Evolutionary conservation across 2,113 vertebrate species (phyloP), one percentile per base, ranked within the genome.

Genomic region (Pica pica): DNA sequence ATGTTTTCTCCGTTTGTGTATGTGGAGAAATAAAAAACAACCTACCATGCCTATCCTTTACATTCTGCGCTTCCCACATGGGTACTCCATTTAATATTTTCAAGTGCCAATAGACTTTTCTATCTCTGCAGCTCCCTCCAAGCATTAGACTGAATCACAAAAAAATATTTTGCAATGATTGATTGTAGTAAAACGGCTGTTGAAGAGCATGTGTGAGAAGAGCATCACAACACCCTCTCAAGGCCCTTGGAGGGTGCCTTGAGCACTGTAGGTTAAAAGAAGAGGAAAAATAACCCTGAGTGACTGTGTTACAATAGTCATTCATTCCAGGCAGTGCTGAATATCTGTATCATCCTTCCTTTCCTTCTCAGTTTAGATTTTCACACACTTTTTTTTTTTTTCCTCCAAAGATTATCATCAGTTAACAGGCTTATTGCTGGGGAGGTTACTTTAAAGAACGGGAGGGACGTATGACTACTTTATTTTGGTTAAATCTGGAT

Each of bases 21-120:
- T 9, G 6, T 47, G 44, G 16, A 82, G 33, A 79, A 55, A 70
- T 49, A 57, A 5, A 15, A 60, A 76, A 86, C 44, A 56, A 1
- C 1, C 16, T 41, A 44, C 20, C 44, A 35, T 79, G 57, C 10
- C 16, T 90, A 59, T 39, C 59, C 20, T 37, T 85, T 94, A 60
- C 49, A 57, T 82, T 83, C 89, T 86, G 78, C 91, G 82, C 50
- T 78, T 93, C 76, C 70, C 87, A 91, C 64, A 46, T 37, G 85
- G 81, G 61, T 52, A 83, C 46, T 92, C 84, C 63, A 64, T 89
- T 90, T 91, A 94, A 79, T 90, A 95, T 95, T 94, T 97, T 78
- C 75, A 76, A 96, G 82, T 82, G 79, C 83, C 94, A 91, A 81
- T 76, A 80, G 65, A 56, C 87, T 84, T 96, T 93, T 94, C 83